Conservation (phyloP, 2,888 invertebrate genomes). For the Sussaba pulchella region DNA sequence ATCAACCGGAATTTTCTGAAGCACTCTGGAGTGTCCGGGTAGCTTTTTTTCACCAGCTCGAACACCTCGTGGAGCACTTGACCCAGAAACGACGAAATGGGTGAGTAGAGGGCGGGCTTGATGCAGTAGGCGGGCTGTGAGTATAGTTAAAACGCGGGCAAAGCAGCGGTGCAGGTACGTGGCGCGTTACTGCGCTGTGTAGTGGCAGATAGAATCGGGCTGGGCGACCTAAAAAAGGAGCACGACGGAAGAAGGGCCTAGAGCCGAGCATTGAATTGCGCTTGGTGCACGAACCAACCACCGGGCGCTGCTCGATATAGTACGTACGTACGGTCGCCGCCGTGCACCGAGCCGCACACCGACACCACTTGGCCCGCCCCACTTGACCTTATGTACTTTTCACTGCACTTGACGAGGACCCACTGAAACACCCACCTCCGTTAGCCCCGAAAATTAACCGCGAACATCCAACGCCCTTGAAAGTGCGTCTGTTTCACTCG, state of each 20-base stretch:
- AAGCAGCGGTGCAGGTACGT: slow-evolving; percentile 4
- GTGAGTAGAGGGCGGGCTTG: slow-evolving; percentile 4
- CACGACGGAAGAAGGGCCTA: slow-evolving; percentile 47
- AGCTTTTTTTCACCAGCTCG: slow-evolving; percentile 21
- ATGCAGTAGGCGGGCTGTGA: not conserved
- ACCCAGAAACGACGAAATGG: slow-evolving; percentile 67
- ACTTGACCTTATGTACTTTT: slow-evolving; percentile 75
- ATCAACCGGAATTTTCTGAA: slow-evolving; percentile 14
- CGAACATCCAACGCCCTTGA: slow-evolving; percentile 12
- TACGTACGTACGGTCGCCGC: slow-evolving; percentile 6
- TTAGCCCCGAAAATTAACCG: slow-evolving; percentile 35
- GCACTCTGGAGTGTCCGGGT: not conserved
- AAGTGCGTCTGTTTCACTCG: slow-evolving; percentile 29
- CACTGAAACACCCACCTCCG: slow-evolving; percentile 53
- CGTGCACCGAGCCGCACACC: slow-evolving; percentile 45
- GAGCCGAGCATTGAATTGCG: slow-evolving; percentile 51
- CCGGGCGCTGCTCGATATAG: slow-evolving; percentile 13
- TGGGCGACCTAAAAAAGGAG: slow-evolving; percentile 47
- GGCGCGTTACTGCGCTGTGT: slow-evolving; percentile 22
- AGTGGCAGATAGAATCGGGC: slow-evolving; percentile 65
- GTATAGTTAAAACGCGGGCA: slow-evolving; percentile 3
- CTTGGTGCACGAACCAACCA: slow-evolving; percentile 49
- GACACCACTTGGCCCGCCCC: slow-evolving; percentile 71
- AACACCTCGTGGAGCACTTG: slow-evolving; percentile 65
- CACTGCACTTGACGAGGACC: slow-evolving; percentile 66